Evolutionary conservation across 2,888 invertebrate species (phyloP).

Genomic region (Drosophila quasianomalipes): DNA sequence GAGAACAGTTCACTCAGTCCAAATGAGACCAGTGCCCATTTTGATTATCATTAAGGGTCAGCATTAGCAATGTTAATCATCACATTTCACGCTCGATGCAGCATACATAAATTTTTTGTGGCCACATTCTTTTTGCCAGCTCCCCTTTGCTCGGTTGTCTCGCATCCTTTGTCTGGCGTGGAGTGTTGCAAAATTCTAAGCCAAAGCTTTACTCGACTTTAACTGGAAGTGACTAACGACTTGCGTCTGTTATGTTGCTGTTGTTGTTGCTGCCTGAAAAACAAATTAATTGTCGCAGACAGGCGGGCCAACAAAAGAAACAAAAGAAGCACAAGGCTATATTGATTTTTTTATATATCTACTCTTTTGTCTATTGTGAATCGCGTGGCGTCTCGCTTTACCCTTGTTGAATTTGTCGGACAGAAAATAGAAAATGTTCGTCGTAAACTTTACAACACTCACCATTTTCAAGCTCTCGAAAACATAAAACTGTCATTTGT

Average conservation of each 20-base stretch:
- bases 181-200: slow-evolving; percentile 70
- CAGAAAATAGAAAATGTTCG: slow-evolving; percentile 41
- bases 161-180: slow-evolving; percentile 24
- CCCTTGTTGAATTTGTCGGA: slow-evolving; percentile 6
- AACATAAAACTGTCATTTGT: slow-evolving; percentile 66
- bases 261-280: slow-evolving; percentile 43
- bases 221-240: slow-evolving; percentile 79
- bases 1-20: not conserved
- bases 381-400: slow-evolving; percentile 10
- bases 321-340: slow-evolving; percentile 63
- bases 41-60: not conserved
- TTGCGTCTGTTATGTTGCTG: slow-evolving; percentile 45
- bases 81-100: slow-evolving; percentile 13
- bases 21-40: not conserved
- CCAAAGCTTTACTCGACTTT: slow-evolving; percentile 75
- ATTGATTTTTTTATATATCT: slow-evolving; percentile 61
- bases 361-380: slow-evolving; percentile 2
- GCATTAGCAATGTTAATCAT: slow-evolving; percentile 34
- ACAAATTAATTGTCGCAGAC: slow-evolving; percentile 75
- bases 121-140: slow-evolving; percentile 11
- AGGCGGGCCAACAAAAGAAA: slow-evolving; percentile 44
- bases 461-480: slow-evolving; percentile 67
- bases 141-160: slow-evolving; percentile 21
- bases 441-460: slow-evolving; percentile 28
- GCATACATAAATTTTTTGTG: not conserved